Percentiles rank a stretch among this genome's conserved stretches.
Evolutionary conservation across 1,140 invertebrate genomes (phyloP).

Genomic region (Drosophila melanica): DNA sequence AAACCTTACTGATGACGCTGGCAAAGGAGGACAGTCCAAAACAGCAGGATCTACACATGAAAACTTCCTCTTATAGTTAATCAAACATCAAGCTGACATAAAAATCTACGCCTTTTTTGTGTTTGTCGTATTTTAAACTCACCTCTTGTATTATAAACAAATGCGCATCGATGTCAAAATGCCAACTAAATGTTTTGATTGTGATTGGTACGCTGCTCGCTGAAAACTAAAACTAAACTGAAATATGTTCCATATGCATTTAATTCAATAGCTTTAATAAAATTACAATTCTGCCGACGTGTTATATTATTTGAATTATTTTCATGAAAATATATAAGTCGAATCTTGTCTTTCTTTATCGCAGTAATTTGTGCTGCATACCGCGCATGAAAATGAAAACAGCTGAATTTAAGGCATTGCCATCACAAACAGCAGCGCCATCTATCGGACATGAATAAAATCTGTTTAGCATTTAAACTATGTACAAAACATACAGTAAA

Average conservation of each 20-base stretch:
- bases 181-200: background rate
- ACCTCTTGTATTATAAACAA: conserved; percentile 21
- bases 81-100: background rate
- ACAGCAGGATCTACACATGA: background rate
- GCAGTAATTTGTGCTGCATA: background rate
- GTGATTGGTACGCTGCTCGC: conserved; percentile 19
- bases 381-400: background rate
- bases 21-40: background rate
- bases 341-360: too few relatives aligned
- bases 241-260: background rate
- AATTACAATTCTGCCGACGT: background rate
- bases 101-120: background rate
- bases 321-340: too few relatives aligned
- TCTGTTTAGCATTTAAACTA: conserved; percentile 3
- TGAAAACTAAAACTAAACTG: too few relatives aligned
- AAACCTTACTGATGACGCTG: background rate
- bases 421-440: conserved; percentile 14
- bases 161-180: conserved; percentile 10
- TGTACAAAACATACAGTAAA: background rate
- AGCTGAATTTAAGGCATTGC: conserved; percentile 18
- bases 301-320: background rate
- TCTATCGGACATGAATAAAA: conserved; percentile 8
- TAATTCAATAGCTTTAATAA: background rate
- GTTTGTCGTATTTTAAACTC: background rate
- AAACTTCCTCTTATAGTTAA: background rate